phyloP scores from a whole-genome alignment of 30 jellyfish, hydroid and myxozoan genomes.

The Mastigias papua region DNA sequence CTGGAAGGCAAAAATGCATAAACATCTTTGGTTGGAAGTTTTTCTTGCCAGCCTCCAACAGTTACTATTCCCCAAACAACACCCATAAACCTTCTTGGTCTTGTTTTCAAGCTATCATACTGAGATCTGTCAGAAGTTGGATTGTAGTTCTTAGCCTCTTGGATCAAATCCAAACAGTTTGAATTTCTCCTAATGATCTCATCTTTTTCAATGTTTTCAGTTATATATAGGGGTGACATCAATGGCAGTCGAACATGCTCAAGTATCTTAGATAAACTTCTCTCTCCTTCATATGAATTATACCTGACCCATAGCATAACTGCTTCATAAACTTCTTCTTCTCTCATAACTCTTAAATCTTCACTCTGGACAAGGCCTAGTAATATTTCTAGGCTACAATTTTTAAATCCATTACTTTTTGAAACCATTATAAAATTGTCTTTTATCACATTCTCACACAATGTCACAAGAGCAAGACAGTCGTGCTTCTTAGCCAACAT shows the following conservation, averaged over 20 bases:
- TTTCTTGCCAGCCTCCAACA: constrained; percentile 95
- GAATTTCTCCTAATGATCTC: constrained; percentile 59
- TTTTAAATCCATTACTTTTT: constrained; percentile 80
- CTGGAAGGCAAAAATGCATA: constrained; percentile 83
- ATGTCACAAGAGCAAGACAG: constrained; percentile 61
- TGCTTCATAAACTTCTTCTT: constrained; percentile 96
- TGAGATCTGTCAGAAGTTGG: constrained; percentile 69
- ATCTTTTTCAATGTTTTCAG: constrained; percentile 85
- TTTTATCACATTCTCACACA: constrained; percentile 78
- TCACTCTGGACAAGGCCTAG: constrained; percentile 83
- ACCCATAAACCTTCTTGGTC: constrained; percentile 96
- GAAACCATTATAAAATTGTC: constrained; percentile 92
- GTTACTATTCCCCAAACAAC: constrained; percentile 90
- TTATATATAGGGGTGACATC: constrained; percentile 84
- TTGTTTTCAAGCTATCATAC: constrained; percentile 52
- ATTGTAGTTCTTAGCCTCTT: constrained; percentile 78
- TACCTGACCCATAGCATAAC: constrained; percentile 83
- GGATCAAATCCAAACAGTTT: constrained; percentile 65
- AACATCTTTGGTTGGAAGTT: constrained; percentile 86
- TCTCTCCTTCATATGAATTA: constrained; percentile 71
- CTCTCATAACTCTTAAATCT: constrained; percentile 89
- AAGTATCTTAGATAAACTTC: constrained; percentile 58
- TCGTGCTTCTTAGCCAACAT: constrained; percentile 87
- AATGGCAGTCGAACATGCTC: constrained; percentile 82
- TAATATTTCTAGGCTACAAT: constrained; percentile 77